These are phyloP conservation scores for Falco rusticolus DNA, from an alignment of 2,797 vertebrate species.

Conservation along the genomic window DNA sequence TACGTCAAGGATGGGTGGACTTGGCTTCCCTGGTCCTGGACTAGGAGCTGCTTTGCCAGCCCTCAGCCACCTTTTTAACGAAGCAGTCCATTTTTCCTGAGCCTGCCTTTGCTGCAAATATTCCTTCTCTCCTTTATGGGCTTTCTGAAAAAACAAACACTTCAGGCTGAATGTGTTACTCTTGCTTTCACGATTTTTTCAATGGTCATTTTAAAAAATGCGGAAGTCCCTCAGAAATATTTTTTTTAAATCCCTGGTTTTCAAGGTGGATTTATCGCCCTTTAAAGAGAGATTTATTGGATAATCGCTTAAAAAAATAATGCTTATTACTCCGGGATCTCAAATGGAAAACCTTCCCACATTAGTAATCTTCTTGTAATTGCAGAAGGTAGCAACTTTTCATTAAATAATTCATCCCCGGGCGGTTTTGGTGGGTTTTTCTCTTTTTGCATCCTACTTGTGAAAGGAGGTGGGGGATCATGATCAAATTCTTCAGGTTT, in stretches of 20 bases:
- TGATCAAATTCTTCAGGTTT: not conserved
- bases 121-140: not conserved
- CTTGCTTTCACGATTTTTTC: not conserved
- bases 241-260: slow-evolving; percentile 12
- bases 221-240: not conserved
- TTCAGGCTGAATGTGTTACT: not conserved
- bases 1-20: not conserved
- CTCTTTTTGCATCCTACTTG: not conserved
- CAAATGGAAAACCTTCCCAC: slow-evolving; percentile 33
- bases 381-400: slow-evolving; percentile 34
- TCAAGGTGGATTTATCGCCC: slow-evolving; percentile 64
- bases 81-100: not conserved
- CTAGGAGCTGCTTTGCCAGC: not conserved
- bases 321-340: not conserved
- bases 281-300: slow-evolving; percentile 60
- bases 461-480: not conserved
- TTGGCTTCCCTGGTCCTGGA: not conserved
- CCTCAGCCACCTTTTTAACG: not conserved
- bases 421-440: not conserved
- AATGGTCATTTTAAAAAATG: slow-evolving; percentile 3
- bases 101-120: not conserved
- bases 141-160: not conserved
- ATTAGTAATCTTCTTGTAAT: slow-evolving; percentile 23
- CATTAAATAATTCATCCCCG: slow-evolving; percentile 25
- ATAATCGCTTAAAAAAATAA: slow-evolving; percentile 45